phyloP scores from a whole-genome alignment of 2,888 invertebrate species.

The Halictus ligatus region DNA sequence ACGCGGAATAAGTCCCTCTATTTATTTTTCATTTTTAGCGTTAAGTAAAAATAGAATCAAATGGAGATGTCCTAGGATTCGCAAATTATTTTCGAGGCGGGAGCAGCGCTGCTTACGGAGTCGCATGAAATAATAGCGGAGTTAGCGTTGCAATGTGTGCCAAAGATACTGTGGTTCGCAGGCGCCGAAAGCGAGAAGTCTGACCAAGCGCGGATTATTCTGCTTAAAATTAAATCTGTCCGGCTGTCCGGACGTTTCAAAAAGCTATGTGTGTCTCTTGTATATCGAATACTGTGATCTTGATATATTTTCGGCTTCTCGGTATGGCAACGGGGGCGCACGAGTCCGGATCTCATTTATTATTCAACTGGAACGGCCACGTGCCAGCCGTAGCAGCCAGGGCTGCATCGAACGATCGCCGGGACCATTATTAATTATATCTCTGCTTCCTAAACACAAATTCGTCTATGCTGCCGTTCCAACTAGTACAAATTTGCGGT shows the following conservation, averaged over 20 bases:
- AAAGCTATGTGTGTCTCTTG: background rate
- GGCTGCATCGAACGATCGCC: background rate
- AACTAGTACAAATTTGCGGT: slow-evolving; percentile 58
- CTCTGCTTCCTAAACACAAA: slow-evolving; percentile 25
- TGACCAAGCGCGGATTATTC: background rate
- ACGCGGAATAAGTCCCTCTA: too few relatives aligned
- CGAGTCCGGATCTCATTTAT: background rate
- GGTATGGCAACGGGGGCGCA: background rate
- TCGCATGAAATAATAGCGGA: background rate
- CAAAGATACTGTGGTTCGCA: background rate
- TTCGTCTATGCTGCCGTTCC: slow-evolving; percentile 30
- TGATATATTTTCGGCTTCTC: background rate
- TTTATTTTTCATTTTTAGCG: too few relatives aligned
- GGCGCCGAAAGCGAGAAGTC: background rate
- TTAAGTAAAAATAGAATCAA: too few relatives aligned
- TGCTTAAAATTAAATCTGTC: background rate
- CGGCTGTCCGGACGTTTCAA: background rate
- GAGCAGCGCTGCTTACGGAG: background rate
- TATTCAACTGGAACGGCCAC: background rate
- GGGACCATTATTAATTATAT: slow-evolving; percentile 47
- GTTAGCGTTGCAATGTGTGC: background rate
- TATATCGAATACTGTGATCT: background rate
- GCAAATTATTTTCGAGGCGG: background rate
- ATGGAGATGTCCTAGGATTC: background rate
- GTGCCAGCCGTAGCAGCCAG: background rate